Conservation (phyloP, 1,140 invertebrate species). For the Sarcophaga peregrina region DNA sequence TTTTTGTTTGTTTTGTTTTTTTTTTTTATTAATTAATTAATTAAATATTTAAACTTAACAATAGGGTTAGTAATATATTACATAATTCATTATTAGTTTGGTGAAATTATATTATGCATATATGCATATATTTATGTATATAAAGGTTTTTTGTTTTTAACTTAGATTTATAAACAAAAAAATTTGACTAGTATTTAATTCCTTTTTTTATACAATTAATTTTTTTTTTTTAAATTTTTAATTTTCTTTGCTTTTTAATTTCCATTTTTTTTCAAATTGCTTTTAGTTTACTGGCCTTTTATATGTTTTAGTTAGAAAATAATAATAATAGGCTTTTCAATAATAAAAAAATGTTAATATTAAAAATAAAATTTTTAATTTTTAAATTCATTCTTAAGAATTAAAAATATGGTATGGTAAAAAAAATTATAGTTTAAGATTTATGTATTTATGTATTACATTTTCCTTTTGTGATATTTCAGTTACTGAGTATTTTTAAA, state of each 20-base stretch:
- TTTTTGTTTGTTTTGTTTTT: background rate
- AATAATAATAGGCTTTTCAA: background rate
- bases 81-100: constrained; percentile 32
- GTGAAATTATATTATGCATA: background rate
- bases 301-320: background rate
- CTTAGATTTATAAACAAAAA: constrained; percentile 51
- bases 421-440: constrained; percentile 33
- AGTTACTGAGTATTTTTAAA: constrained; percentile 44
- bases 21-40: background rate
- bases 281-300: background rate
- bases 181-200: constrained; percentile 51
- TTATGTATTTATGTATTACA: constrained; percentile 43
- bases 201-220: constrained; percentile 57
- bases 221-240: constrained; percentile 23
- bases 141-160: constrained; percentile 43
- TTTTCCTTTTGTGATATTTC: constrained; percentile 52
- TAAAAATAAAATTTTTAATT: background rate
- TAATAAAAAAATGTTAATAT: constrained; percentile 9
- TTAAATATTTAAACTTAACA: constrained; percentile 31
- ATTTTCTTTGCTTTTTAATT: constrained; percentile 16
- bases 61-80: constrained; percentile 36
- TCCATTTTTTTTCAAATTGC: constrained; percentile 25
- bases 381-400: background rate
- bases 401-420: background rate
- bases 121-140: constrained; percentile 6